Conservation (phyloP, 2,888 invertebrate genomes). For the Petrolisthes manimaculis region DNA sequence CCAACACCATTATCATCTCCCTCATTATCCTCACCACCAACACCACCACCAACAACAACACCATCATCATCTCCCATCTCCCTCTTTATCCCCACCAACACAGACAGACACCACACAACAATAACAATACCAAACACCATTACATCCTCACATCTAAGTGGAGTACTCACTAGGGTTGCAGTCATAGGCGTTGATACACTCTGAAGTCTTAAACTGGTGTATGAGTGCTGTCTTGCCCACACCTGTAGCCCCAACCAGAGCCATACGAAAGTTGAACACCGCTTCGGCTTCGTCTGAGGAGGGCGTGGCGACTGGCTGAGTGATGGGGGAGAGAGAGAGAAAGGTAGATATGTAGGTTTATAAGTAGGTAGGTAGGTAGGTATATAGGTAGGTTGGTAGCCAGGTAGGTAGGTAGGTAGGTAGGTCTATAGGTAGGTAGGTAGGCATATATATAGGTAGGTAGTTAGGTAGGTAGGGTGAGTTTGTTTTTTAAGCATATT, state of each 20-base stretch:
- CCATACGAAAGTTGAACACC: conserved; percentile 76
- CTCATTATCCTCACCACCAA: background rate
- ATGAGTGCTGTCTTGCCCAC: conserved; percentile 89
- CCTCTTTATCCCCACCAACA: background rate
- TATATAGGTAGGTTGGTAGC: background rate
- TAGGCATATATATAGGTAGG: conserved; percentile 10
- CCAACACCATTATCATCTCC: background rate
- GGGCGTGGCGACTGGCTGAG: conserved; percentile 38
- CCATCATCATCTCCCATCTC: background rate
- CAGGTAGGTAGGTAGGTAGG: background rate
- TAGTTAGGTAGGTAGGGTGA: too few relatives aligned
- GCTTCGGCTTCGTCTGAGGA: conserved; percentile 68
- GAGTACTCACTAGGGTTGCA: conserved; percentile 79
- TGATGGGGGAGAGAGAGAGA: background rate
- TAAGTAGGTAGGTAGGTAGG: background rate
- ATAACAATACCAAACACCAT: background rate
- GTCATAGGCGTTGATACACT: conserved; percentile 93
- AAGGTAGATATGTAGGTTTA: too few relatives aligned
- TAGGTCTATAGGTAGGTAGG: background rate
- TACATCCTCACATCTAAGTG: background rate
- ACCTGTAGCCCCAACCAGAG: conserved; percentile 83
- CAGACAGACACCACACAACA: background rate
- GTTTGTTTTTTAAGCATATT: too few relatives aligned
- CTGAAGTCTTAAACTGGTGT: conserved; percentile 90
- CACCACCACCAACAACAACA: background rate